Percentiles rank a stretch among this genome's conserved stretches.
These are phyloP conservation scores for Vicugna pacos DNA, from an alignment of 2,113 vertebrate species.

Conservation along the genomic window DNA sequence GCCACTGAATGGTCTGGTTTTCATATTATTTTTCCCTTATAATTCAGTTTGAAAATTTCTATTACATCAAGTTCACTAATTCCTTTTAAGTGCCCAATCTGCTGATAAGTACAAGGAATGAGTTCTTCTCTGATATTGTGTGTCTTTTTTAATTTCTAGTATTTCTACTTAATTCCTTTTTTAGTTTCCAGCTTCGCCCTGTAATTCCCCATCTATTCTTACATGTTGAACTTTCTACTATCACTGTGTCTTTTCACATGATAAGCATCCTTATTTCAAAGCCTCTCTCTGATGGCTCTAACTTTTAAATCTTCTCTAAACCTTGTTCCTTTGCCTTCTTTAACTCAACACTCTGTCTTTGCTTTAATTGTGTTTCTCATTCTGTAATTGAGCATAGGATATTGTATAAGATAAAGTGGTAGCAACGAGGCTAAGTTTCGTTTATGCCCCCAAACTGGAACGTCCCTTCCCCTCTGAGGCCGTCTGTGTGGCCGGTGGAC, in stretches of 20 bases:
- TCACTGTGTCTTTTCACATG: neutral
- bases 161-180: neutral
- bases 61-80: neutral
- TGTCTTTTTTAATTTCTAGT: neutral
- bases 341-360: neutral
- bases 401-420: neutral
- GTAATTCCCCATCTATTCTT: neutral
- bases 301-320: neutral
- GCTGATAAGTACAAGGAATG: neutral
- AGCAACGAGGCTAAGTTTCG: neutral
- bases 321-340: neutral
- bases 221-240: neutral
- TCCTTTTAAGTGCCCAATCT: neutral
- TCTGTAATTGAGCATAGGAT: neutral
- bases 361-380: neutral
- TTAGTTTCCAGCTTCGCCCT: neutral
- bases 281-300: neutral
- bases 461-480: neutral
- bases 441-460: neutral
- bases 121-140: neutral
- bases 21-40: neutral
- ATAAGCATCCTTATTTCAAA: neutral
- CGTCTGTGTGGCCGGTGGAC: neutral
- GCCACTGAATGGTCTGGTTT: neutral
- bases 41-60: neutral